These are phyloP conservation scores for Mamestra configurata DNA, from an alignment of 1,140 invertebrate species.

Conservation along the genomic window DNA sequence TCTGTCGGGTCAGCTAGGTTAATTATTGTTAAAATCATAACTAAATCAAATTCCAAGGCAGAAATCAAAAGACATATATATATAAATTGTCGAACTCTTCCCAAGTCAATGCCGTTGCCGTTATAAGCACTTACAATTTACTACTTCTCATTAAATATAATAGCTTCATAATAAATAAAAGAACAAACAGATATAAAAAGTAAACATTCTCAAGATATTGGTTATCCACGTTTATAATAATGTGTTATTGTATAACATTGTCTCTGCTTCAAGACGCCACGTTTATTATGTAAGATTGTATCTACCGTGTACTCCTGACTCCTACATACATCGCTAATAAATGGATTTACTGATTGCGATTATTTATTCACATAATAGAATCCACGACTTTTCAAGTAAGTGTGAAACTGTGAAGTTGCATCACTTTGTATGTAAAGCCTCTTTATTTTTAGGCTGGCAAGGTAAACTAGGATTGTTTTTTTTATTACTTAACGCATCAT, in stretches of 20 bases:
- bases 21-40: too few relatives aligned
- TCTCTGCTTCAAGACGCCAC: neutral
- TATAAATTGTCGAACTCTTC: too few relatives aligned
- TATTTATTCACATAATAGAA: conserved; percentile 13
- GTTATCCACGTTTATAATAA: neutral
- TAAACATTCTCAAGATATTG: conserved; percentile 12
- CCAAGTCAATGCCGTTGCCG: neutral
- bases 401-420: neutral
- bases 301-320: neutral
- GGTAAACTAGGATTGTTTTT: neutral
- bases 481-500: neutral
- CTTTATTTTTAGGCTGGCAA: neutral
- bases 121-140: neutral
- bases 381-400: neutral
- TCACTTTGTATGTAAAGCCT: neutral
- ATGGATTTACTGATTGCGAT: neutral
- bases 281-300: conserved; percentile 15
- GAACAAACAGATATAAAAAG: neutral
- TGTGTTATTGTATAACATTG: conserved; percentile 23
- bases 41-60: too few relatives aligned
- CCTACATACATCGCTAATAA: neutral
- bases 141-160: neutral
- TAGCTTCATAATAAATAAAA: neutral
- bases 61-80: too few relatives aligned
- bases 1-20: too few relatives aligned